Evolutionary conservation across 30 jellyfish, hydroid and myxozoan genomes (phyloP), one percentile per base, ranked within the genome.

Genomic region (Aurelia coerulea): DNA sequence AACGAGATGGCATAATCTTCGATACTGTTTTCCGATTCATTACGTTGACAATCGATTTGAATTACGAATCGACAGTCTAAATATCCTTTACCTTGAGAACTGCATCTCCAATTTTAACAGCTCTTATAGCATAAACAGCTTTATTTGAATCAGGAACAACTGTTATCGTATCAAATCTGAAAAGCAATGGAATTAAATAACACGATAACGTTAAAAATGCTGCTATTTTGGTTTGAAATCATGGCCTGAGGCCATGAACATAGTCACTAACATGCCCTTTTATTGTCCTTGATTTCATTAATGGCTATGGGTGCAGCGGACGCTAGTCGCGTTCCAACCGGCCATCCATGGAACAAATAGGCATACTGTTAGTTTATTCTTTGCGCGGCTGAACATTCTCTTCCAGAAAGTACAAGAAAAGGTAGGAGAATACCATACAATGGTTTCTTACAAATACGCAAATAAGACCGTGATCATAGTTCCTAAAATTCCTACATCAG

Each of bases 291-390:
- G 51, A 89, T 80, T 31, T 62, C 67, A 69, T 89, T 90, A 14
- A 89, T 74, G 52, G 92, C 97, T 14, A 89, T 80, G 7, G 92
- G 90, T 2, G 88, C 89, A 29, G 92, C 97, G 16, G 97, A 80
- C 17, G 97, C 97, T 37, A 80, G 81, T 54, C 79, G 80, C 9
- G 67, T 84, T 32, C 98, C 98, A 18, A 76, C 97, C 18, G 97
- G 84, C 99, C 99, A 95, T 90, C 99, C 97, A 90, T 42, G 99
- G 99, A 18, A 95, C 95, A 50, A 95, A 79, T 29, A 95, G 64
- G 15, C 99, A 97, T 39, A 95, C 41, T 1, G 99, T 95, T 62
- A 95, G 34, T 59, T 89, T 86, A 79, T 89, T 63, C 52, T n/a
- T 31, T 29, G 86, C 84, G 19, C 70, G 15, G 70, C 70, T 46